These are phyloP conservation scores for Hermodice carunculata DNA, from an alignment of 2,888 invertebrate genomes.

Conservation along the genomic window DNA sequence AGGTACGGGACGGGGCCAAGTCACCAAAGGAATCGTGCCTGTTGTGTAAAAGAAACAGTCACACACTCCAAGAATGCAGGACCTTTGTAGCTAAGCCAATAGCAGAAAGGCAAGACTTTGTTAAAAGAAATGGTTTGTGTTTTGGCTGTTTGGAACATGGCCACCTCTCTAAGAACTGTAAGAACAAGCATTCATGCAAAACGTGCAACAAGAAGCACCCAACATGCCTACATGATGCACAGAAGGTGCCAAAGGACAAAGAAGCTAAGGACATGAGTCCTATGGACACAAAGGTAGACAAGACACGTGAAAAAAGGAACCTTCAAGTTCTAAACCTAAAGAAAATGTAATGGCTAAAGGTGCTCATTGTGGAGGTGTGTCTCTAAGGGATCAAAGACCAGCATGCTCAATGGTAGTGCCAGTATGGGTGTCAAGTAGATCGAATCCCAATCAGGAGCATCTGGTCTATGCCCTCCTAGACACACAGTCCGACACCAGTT, in stretches of 20 bases:
- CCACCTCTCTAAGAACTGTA: conserved; percentile 39
- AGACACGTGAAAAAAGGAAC: no score
- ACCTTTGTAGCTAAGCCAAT: neutral
- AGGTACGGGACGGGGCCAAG: no score
- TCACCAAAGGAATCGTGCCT: neutral
- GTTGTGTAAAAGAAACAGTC: neutral
- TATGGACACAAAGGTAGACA: no score
- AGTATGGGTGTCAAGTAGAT: conserved; percentile 31
- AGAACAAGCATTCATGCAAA: conserved; percentile 8
- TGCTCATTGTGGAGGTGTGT: no score
- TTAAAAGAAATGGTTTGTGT: conserved; percentile 33
- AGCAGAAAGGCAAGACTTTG: conserved; percentile 5
- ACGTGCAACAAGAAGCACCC: no score
- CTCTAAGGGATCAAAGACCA: no score
- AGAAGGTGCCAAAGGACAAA: no score
- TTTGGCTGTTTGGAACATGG: conserved; percentile 43
- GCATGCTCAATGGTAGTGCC: conserved; percentile 41
- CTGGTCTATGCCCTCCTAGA: conserved; percentile 44
- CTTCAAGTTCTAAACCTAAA: no score
- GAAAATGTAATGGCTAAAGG: no score
- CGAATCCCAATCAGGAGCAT: conserved; percentile 29
- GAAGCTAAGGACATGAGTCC: no score
- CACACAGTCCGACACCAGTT: conserved; percentile 38
- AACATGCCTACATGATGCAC: no score
- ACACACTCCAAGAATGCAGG: neutral